Conservation (phyloP, 2,113 vertebrate genomes). For the Eudyptes chrysolophus region DNA sequence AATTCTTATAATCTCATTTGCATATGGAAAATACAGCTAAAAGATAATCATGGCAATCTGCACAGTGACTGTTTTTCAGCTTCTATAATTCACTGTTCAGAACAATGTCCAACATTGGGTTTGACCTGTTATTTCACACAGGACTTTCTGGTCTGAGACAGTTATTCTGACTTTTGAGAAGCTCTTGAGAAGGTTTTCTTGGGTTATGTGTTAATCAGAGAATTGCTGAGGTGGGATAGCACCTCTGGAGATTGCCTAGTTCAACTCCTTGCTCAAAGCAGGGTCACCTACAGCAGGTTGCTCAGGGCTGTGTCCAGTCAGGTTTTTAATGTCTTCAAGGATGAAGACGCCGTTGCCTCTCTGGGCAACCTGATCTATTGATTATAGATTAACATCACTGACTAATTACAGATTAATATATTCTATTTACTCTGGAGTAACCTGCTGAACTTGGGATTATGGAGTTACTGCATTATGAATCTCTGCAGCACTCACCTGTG, state of each 20-base stretch:
- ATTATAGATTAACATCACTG: neutral
- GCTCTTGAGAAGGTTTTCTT: neutral
- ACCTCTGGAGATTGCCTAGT: neutral
- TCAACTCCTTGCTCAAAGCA: neutral
- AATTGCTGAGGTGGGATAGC: neutral
- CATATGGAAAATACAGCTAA: neutral
- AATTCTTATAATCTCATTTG: neutral
- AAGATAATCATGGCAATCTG: neutral
- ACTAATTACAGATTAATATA: neutral
- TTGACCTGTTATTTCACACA: neutral
- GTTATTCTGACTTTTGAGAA: neutral
- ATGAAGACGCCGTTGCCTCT: neutral
- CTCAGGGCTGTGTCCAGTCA: neutral
- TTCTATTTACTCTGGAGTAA: neutral
- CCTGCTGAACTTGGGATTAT: neutral
- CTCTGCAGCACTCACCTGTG: neutral
- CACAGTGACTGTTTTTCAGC: neutral
- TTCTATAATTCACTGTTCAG: neutral
- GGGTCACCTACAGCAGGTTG: neutral
- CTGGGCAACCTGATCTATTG: neutral
- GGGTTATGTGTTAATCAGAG: neutral
- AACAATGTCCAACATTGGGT: neutral
- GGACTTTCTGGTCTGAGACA: neutral
- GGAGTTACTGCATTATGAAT: neutral
- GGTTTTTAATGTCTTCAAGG: neutral